Conservation (phyloP, 2,797 vertebrate genomes). For the Centroberyx gerrardi region DNA sequence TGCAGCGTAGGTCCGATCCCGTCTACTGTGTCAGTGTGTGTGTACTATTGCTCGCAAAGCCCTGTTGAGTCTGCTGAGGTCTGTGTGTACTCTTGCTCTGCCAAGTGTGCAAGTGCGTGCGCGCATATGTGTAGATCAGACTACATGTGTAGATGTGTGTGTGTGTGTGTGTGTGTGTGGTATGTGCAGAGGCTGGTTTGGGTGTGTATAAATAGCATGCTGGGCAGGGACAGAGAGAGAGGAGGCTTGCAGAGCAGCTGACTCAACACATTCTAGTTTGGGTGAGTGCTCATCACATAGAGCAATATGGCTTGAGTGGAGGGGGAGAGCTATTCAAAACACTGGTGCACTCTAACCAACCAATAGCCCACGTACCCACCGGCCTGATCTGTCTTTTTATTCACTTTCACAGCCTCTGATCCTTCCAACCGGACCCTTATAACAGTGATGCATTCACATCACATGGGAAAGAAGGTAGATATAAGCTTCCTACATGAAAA, state of each 20-base stretch:
- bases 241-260: constrained; percentile 74
- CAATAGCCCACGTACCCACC: background rate
- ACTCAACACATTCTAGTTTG: constrained; percentile 84
- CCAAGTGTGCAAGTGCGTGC: background rate
- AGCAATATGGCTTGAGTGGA: constrained; percentile 17
- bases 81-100: background rate
- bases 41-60: constrained; percentile 12
- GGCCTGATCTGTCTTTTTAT: background rate
- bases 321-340: constrained; percentile 42
- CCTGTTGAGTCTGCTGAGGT: background rate
- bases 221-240: constrained; percentile 59
- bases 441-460: background rate
- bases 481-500: no score
- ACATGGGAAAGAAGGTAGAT: background rate
- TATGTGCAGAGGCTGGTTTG: constrained; percentile 60
- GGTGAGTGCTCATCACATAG: constrained; percentile 70
- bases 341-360: constrained; percentile 16
- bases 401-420: no score
- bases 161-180: constrained; percentile 36
- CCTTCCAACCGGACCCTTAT: background rate
- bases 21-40: constrained; percentile 35
- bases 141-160: background rate
- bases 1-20: constrained; percentile 13
- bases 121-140: no score
- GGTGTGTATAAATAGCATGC: constrained; percentile 76